phyloP scores from a whole-genome alignment of 2,113 vertebrate genomes.

The Mustelus asterias region DNA sequence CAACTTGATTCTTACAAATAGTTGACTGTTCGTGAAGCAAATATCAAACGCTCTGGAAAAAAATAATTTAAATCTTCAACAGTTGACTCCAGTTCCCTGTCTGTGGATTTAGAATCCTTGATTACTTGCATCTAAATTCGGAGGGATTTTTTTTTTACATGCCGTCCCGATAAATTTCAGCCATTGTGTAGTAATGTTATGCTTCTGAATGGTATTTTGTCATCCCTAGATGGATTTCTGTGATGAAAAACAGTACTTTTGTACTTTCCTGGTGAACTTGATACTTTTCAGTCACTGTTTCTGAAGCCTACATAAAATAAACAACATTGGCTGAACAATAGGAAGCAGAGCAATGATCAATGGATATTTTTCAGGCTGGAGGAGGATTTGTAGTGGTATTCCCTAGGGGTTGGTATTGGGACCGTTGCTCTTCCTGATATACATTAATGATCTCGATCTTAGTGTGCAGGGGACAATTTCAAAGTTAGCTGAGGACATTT shows the following conservation, averaged over 20 bases:
- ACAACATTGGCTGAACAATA: no score
- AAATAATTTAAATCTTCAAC: not conserved
- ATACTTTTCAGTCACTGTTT: not conserved
- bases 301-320: not conserved
- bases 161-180: not conserved
- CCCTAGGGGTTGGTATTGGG: no score
- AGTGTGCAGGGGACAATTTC: no score
- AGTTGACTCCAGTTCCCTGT: not conserved
- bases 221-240: not conserved
- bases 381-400: no score
- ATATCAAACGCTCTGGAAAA: not conserved
- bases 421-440: no score
- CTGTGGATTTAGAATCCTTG: not conserved
- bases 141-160: not conserved
- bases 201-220: not conserved
- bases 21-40: not conserved
- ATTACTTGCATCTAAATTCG: not conserved
- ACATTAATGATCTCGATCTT: no score
- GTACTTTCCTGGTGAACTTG: not conserved
- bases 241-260: not conserved
- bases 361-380: no score
- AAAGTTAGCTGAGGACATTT: no score
- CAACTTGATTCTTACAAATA: not conserved
- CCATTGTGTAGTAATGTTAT: not conserved
- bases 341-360: no score